Percentiles rank a stretch among this genome's conserved stretches.
phyloP scores from a whole-genome alignment of 2,888 invertebrate genomes.

The Phoenoteleia sp. region DNA sequence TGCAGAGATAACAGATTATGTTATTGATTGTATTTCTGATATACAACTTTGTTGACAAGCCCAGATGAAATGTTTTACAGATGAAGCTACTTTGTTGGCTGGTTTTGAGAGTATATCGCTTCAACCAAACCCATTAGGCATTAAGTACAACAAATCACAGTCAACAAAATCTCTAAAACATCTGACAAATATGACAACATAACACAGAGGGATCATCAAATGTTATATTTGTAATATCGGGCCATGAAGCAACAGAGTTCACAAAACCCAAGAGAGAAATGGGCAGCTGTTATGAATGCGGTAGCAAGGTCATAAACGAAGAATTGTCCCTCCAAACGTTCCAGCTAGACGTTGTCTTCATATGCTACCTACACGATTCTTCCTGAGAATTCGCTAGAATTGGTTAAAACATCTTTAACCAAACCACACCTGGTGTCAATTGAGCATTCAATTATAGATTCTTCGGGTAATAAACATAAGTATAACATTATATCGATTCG shows the following conservation, averaged over 20 bases:
- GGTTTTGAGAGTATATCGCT: conserved; percentile 11
- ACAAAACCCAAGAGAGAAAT: background rate
- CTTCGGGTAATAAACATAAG: no score
- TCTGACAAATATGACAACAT: no score
- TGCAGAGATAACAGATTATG: background rate
- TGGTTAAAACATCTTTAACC: background rate
- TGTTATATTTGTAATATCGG: conserved; percentile 9
- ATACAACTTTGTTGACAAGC: background rate
- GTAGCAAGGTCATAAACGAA: background rate
- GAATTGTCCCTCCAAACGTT: conserved; percentile 64
- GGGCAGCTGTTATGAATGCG: background rate
- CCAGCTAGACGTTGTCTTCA: background rate
- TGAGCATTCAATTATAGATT: no score
- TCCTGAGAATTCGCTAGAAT: background rate
- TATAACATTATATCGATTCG: conserved; percentile 30
- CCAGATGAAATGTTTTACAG: background rate
- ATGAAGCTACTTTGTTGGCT: background rate
- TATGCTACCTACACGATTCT: background rate
- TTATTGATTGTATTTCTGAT: background rate
- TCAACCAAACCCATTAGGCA: background rate
- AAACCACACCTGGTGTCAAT: background rate
- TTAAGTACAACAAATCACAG: no score
- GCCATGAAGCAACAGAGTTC: background rate
- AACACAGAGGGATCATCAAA: background rate
- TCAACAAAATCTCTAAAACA: no score